Conservation (phyloP, 2,797 vertebrate species). For the Atherinosoma microstoma region DNA sequence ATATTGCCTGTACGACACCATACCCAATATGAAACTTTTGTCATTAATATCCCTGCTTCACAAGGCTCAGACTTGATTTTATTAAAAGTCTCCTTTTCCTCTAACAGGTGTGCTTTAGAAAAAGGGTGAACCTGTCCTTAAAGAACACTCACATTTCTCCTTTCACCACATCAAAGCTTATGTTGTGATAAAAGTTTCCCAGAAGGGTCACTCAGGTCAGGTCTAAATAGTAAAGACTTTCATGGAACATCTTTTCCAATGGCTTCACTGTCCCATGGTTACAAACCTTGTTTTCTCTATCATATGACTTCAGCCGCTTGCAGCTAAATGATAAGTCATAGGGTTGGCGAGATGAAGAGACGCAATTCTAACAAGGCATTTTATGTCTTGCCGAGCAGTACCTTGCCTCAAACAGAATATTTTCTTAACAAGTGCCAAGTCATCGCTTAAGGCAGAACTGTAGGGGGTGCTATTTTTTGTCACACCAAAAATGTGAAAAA, state of each 20-base stretch:
- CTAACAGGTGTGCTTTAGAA: background rate
- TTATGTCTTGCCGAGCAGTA: constrained; percentile 22
- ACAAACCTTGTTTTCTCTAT: constrained; percentile 67
- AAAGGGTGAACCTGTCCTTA: background rate
- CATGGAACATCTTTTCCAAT: constrained; percentile 16
- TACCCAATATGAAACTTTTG: constrained; percentile 16
- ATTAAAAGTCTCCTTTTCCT: constrained; percentile 18
- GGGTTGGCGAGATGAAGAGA: constrained; percentile 55
- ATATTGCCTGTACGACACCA: constrained; percentile 21
- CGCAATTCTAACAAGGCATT: constrained; percentile 34
- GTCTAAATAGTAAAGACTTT: constrained; percentile 32
- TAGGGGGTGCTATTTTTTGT: background rate
- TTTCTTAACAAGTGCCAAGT: background rate
- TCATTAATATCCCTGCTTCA: constrained; percentile 3
- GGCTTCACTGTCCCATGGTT: constrained; percentile 49
- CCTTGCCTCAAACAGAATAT: constrained; percentile 17
- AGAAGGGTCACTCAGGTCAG: constrained; percentile 20
- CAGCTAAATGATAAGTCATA: constrained; percentile 62
- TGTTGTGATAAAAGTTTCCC: constrained; percentile 12
- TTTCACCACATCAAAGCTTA: constrained; percentile 2
- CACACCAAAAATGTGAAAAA: background rate
- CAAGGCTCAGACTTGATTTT: constrained; percentile 4
- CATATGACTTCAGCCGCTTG: constrained; percentile 63
- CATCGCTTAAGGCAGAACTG: background rate
- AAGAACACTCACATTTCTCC: background rate